Conservation (phyloP, 2,113 vertebrate species). For the Microtus ochrogaster region DNA sequence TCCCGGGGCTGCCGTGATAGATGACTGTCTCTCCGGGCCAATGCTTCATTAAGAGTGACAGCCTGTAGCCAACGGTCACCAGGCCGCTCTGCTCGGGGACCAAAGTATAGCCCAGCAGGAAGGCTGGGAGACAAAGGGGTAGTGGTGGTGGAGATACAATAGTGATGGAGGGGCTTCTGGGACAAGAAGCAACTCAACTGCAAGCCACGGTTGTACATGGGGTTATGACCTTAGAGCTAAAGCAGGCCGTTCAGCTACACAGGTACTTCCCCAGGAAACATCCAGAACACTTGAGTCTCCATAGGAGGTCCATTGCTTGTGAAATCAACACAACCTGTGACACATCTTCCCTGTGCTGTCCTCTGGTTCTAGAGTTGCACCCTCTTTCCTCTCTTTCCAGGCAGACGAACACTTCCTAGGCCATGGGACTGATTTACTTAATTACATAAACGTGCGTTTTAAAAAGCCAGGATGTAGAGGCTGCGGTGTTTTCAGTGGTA, state of each 20-base stretch:
- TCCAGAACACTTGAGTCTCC: not conserved
- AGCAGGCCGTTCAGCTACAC: not conserved
- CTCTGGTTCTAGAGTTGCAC: not conserved
- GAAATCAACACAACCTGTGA: not conserved
- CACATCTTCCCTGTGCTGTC: accelerated
- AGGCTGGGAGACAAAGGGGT: not conserved
- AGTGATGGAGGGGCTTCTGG: not conserved
- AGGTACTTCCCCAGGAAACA: not conserved
- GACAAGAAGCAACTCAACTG: not conserved
- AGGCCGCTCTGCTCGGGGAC: not conserved
- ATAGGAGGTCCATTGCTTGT: not conserved
- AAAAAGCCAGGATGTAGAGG: not conserved
- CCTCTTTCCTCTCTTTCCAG: not conserved
- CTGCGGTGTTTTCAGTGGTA: not conserved
- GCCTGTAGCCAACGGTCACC: not conserved
- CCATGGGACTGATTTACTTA: not conserved
- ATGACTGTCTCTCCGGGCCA: not conserved
- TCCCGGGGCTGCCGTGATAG: not conserved
- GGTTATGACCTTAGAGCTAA: not conserved
- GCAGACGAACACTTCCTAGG: not conserved
- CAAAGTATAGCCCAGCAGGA: not conserved
- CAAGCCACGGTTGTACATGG: not conserved
- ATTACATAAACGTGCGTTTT: not conserved
- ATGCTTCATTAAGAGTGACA: constrained; percentile 3
- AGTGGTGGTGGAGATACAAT: accelerated